Evolutionary conservation across 2,888 invertebrate genomes (phyloP).

Genomic region (Stenotaenia linearis): DNA sequence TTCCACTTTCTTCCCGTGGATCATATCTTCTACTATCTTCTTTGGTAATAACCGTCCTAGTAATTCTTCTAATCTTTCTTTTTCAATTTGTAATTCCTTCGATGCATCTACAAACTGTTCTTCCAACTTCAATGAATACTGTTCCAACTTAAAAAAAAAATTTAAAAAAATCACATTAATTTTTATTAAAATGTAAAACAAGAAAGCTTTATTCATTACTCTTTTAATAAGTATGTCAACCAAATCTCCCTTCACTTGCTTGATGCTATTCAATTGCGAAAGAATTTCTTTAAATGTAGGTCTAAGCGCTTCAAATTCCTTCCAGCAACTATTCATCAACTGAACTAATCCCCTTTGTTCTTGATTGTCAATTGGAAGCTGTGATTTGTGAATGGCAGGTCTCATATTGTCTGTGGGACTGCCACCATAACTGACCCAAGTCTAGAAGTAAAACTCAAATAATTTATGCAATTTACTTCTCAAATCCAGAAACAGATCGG

Average conservation of each 20-base stretch:
- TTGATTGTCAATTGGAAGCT: background rate
- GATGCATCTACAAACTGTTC: slow-evolving; percentile 30
- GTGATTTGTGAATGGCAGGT: background rate
- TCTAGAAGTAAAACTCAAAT: background rate
- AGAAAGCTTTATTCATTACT: background rate
- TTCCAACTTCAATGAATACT: slow-evolving; percentile 27
- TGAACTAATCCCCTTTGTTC: slow-evolving; percentile 1
- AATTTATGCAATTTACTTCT: too few species aligned
- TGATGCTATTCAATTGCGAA: background rate
- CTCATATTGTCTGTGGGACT: background rate
- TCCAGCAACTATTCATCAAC: slow-evolving; percentile 26
- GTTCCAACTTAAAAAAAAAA: slow-evolving; percentile 17
- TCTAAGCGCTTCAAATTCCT: background rate
- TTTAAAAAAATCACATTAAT: background rate
- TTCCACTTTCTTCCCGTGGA: slow-evolving; percentile 29
- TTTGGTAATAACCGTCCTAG: slow-evolving; percentile 24
- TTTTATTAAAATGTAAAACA: too few species aligned
- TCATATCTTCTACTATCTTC: slow-evolving; percentile 31
- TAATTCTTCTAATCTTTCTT: slow-evolving; percentile 13
- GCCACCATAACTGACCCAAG: background rate
- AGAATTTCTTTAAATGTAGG: slow-evolving; percentile 21
- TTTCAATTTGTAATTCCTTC: slow-evolving; percentile 27
- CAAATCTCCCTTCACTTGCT: slow-evolving; percentile 29
- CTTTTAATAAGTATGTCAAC: slow-evolving; percentile 29
- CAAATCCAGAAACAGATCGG: too few species aligned